Evolutionary conservation across 2,113 vertebrate species (phyloP), one percentile per base, ranked within the genome.

Genomic region (Brachyistius frenatus): DNA sequence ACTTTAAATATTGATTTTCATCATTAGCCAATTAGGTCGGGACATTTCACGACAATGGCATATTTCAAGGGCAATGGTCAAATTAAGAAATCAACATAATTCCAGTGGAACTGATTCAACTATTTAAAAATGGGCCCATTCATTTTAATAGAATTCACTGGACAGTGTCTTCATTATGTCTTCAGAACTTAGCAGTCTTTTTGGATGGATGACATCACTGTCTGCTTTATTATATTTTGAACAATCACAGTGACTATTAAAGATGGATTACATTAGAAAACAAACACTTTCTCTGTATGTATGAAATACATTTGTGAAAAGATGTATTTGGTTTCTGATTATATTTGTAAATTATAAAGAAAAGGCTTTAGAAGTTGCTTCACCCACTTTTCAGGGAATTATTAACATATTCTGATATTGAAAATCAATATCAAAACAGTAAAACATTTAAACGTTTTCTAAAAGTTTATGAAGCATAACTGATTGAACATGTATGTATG

Each of bases 1-100:
- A 14, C 15, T 83, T 83, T 69, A 66, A 89, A 85, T 67, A 81
- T 73, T 16, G 53, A 90, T 80, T 80, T 3, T 62, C 16, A 63
- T 56, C 55, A 80, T 74, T 73, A 81, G 75, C 44, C 52, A 70
- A 35, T 81, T 86, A 69, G 68, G 56, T 41, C 55, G 41, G 69
- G 73, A 75, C 66, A 46, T 76, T 35, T 80, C 41, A 5, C 49
- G 62, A 71, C 69, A 69, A 65, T 39, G 47, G 60, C 36, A 69
- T 1, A 73, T 73, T 72, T 55, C 7, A 50, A 70, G 53, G 53
- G 30, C 69, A 63, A 74, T 75, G 1, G 66, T 70, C 63, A 55
- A 62, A 80, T 69, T 30, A 80, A 0, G 60, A 46, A 23, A 70
- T 5, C n/a, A 3, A 16, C 7, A 37, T 3, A 50, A 78, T 73